Evolutionary conservation across 2,888 invertebrate genomes (phyloP), one percentile per base, ranked within the genome.

Genomic region (Aethes cnicana): DNA sequence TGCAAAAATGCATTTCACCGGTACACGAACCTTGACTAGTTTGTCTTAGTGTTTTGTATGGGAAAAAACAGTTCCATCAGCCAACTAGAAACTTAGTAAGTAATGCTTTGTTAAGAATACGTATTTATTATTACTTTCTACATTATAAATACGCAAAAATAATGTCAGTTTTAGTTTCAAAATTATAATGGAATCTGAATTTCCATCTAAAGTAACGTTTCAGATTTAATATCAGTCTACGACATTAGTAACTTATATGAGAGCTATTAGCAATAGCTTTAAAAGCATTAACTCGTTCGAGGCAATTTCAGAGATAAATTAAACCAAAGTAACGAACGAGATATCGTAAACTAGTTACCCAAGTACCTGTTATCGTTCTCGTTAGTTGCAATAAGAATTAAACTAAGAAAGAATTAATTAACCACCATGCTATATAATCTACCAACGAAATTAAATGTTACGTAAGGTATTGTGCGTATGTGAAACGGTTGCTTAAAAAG

Each of bases 361-460:
- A 32, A 52, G 43, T 43, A 11, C 16, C 4, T n/a, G n/a, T n/a
- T 12, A 14, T 47, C 16, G 21, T n/a, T 12, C 23, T 47, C 16
- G 21, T 35, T 32, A 20, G 30, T 37, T 44, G 52, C 25, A 39
- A 44, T 32, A 18, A 25, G 18, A 44, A 44, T 50, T 44, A 25
- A 52, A 33, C 46, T 12, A 32, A 46, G 39, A 44, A 52, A 52
- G 12, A 52, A 44, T 44, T 52, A 44, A 44, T 52, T 52, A 37
- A 23, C 23, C 49, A 12, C 50, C 50, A 44, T 46, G 32, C 50
- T 52, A 33, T 37, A 44, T 39, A 44, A 52, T 52, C 37, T 32
- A 39, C 36, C 23, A 52, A 28, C 39, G 32, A 33, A 37, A 39
- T 52, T 39, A 52, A 52, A n/a, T 6, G 20, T 52, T 52, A 39